Conservation (phyloP, 64 coral and sea anemone genomes). For the Montipora foliosa region DNA sequence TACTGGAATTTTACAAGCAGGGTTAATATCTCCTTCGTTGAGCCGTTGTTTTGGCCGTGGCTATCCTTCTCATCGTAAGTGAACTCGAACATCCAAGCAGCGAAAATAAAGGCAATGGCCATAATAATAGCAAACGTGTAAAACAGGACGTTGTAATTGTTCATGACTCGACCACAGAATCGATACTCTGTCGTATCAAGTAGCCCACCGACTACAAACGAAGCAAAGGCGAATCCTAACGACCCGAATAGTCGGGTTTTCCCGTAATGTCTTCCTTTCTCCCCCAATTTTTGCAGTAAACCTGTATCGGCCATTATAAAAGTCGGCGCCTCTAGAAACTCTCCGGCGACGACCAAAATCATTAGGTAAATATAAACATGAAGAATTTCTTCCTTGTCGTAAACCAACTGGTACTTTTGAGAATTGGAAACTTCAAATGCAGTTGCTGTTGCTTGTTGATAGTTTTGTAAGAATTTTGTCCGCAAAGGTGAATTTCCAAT, state of each 20-base stretch:
- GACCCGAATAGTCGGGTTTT: constrained; percentile 95
- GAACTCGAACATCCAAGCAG: constrained; percentile 77
- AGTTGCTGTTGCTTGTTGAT: neutral
- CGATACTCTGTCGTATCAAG: constrained; percentile 80
- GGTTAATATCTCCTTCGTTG: constrained; percentile 73
- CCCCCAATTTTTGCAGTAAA: constrained; percentile 82
- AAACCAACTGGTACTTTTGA: constrained; percentile 25
- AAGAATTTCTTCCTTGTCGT: constrained; percentile 72
- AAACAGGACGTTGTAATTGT: constrained; percentile 89
- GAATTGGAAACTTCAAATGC: constrained; percentile 8
- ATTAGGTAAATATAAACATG: constrained; percentile 68
- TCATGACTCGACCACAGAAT: constrained; percentile 85
- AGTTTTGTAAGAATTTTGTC: neutral
- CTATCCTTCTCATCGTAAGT: constrained; percentile 61
- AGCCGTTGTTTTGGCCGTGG: neutral
- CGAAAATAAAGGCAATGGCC: constrained; percentile 78
- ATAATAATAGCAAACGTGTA: constrained; percentile 91
- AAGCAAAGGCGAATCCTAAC: constrained; percentile 85
- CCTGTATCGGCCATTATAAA: constrained; percentile 95
- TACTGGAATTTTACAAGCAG: constrained; percentile 81
- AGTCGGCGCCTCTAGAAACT: constrained; percentile 94
- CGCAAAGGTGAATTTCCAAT: constrained; percentile 25
- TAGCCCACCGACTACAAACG: constrained; percentile 89
- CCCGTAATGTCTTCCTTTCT: constrained; percentile 89
- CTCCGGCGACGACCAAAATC: constrained; percentile 84